These are phyloP conservation scores for Coryphaenoides rupestris DNA, from an alignment of 2,113 vertebrate species.

Conservation along the genomic window DNA sequence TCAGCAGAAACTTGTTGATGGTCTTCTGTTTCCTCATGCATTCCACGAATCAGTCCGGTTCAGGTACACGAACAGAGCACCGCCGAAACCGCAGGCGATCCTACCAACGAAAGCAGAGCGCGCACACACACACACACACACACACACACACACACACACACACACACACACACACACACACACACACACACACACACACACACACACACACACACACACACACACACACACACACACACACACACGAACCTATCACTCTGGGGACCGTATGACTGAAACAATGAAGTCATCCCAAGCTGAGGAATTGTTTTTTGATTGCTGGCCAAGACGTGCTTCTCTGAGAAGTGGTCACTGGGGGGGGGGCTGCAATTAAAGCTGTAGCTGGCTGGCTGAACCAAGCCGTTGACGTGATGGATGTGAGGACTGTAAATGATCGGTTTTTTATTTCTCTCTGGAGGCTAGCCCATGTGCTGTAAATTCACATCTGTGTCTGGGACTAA, in stretches of 20 bases:
- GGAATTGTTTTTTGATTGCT: neutral
- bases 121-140: neutral
- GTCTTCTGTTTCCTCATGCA: conserved; percentile 97
- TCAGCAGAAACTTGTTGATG: conserved; percentile 95
- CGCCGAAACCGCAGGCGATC: conserved; percentile 93
- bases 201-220: too few relatives aligned
- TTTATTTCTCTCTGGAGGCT: too few relatives aligned
- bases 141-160: neutral
- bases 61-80: conserved; percentile 93
- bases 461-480: too few relatives aligned
- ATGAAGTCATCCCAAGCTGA: neutral
- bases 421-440: too few relatives aligned
- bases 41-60: conserved; percentile 95
- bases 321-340: neutral
- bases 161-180: too few relatives aligned
- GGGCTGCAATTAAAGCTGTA: neutral
- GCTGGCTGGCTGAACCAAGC: too few relatives aligned
- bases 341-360: conserved; percentile 14
- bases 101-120: conserved; percentile 57
- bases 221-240: too few relatives aligned
- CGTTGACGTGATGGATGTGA: too few relatives aligned
- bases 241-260: too few relatives aligned
- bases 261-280: too few relatives aligned
- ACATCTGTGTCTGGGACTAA: too few relatives aligned
- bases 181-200: too few relatives aligned